phyloP scores from a whole-genome alignment of 2,888 invertebrate genomes.

The Stegana nigrithorax region DNA sequence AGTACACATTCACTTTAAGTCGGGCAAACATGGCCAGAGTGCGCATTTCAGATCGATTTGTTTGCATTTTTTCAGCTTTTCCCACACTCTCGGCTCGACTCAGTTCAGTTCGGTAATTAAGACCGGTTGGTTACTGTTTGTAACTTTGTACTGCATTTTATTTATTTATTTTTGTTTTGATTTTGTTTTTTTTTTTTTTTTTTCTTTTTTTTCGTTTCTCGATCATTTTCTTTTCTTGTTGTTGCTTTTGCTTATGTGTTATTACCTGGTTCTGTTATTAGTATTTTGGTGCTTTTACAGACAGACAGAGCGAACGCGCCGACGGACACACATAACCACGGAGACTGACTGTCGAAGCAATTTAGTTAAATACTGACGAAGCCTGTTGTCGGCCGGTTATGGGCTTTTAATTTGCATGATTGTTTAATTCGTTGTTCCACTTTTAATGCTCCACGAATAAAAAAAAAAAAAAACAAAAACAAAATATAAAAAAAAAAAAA shows the following conservation, averaged over 20 bases:
- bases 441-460: neutral
- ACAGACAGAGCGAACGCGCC: neutral
- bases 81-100: constrained; percentile 2
- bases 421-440: constrained; percentile 15
- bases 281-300: neutral
- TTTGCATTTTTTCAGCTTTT: constrained; percentile 5
- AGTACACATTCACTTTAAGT: constrained; percentile 37
- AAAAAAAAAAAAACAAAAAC: neutral
- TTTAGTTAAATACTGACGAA: constrained; percentile 3
- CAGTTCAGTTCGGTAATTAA: neutral
- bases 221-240: neutral
- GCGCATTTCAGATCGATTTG: constrained; percentile 38
- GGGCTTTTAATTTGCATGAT: constrained; percentile 13
- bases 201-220: neutral
- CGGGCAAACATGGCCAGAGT: constrained; percentile 36
- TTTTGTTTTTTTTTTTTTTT: neutral
- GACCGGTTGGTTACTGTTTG: neutral
- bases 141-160: too few species aligned
- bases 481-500: neutral
- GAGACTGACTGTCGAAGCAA: neutral
- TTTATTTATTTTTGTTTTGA: constrained; percentile 14
- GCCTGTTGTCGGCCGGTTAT: neutral
- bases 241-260: too few species aligned
- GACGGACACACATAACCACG: neutral
- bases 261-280: neutral